A percentile compares a stretch with the other conserved stretches of the same genome.
These are phyloP conservation scores for Rostratula benghalensis DNA, from an alignment of 2,113 vertebrate genomes.

Conservation along the genomic window DNA sequence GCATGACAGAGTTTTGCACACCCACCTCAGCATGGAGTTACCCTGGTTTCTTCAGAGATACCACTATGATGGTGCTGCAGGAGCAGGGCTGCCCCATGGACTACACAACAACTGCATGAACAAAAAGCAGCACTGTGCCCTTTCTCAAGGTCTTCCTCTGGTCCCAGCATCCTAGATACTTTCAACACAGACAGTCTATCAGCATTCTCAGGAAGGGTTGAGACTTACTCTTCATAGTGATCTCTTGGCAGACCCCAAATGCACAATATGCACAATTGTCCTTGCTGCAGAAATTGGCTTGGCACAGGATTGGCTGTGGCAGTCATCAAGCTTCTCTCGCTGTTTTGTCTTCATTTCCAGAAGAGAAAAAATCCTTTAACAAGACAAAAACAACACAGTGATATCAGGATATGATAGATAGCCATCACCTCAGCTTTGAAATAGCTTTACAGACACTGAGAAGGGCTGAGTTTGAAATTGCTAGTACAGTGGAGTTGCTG, in stretches of 20 bases:
- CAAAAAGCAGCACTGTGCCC: neutral
- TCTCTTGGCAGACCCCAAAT: neutral
- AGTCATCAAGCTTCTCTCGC: neutral
- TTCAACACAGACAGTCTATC: neutral
- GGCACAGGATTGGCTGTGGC: neutral
- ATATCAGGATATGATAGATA: neutral
- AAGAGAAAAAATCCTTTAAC: neutral
- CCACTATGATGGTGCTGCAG: neutral
- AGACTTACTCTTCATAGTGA: fast-evolving
- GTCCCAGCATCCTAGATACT: neutral
- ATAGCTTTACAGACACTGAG: neutral
- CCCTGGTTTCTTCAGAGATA: neutral
- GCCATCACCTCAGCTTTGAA: neutral
- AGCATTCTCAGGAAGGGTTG: neutral
- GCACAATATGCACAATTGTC: neutral
- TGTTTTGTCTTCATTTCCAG: neutral
- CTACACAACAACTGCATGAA: neutral
- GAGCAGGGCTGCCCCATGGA: neutral
- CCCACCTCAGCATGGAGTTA: neutral
- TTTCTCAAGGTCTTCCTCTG: neutral
- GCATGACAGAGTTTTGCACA: neutral
- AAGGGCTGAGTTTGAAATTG: neutral
- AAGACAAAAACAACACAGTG: neutral
- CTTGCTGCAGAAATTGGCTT: neutral
- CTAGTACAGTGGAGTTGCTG: neutral